Base-by-base conservation (phyloP, 2,888 invertebrate species). In the Thera obeliscata region DNA sequence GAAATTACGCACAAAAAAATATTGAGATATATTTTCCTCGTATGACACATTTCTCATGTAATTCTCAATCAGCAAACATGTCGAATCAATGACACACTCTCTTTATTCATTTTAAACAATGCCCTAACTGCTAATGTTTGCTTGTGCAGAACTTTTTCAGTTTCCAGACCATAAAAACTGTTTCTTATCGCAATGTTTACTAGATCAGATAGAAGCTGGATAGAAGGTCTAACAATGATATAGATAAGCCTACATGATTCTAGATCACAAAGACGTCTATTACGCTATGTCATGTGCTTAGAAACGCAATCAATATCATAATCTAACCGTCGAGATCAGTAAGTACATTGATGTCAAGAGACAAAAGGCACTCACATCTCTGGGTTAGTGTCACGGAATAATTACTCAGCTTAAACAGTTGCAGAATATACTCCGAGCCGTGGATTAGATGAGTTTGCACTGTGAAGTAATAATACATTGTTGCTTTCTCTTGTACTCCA, bases 371-470 rank as follows among this genome's bases (percentile, higher is more conserved):
- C 74, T 52, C 64, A 65, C 56, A 73, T 75, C 73, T 78, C 69
- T 67, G 69, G 69, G 72, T 73, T 74, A 72, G 75, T 77, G 77
- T 78, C 76, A 75, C 64, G 64, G 60, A 71, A 78, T 81, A 81
- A 83, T 82, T 78, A 80, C 72, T 41, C 74, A 71, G 77, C 76
- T 77, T 77, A 78, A 79, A 73, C 76, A 74, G 69, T 74, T 74
- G 74, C 73, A 78, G 77, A 80, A 77, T 75, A 75, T 67, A 75
- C 70, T 70, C 68, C 69, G 71, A 76, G 72, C 74, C 67, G 65
- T 67, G 79, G 80, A 81, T 84, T 81, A 83, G 76, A 74, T 68
- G 66, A 70, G 73, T 75, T 72, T 75, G 72, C 77, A 78, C 72
- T 78, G 79, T 77, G 72, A 74, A 70, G 73, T 74, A 70, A 77